These are phyloP conservation scores for Leptodirus hochenwartii DNA, from an alignment of 2,888 invertebrate genomes.

Conservation along the genomic window DNA sequence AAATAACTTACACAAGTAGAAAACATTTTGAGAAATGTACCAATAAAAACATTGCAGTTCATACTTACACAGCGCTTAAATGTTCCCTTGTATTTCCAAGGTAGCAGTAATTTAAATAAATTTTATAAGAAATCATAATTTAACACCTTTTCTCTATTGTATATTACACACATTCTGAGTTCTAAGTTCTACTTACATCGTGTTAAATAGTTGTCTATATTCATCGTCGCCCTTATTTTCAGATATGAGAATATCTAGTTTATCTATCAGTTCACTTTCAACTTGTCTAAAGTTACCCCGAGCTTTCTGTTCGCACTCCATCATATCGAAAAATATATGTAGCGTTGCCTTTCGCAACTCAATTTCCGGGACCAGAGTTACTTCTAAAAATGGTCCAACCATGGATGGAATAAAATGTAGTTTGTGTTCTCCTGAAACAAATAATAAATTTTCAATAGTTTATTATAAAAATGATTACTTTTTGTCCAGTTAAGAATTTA, in stretches of 20 bases:
- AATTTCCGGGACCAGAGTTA: constrained; percentile 75
- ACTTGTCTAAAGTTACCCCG: constrained; percentile 79
- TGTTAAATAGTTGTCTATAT: constrained; percentile 81
- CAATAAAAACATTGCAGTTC: too few species aligned
- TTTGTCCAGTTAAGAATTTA: constrained; percentile 5
- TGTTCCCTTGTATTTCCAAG: constrained; percentile 49
- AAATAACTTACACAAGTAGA: too few species aligned
- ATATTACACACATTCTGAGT: too few species aligned
- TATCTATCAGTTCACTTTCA: constrained; percentile 86
- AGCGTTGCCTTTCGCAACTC: constrained; percentile 76
- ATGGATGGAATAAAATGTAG: constrained; percentile 79
- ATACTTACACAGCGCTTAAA: constrained; percentile 85
- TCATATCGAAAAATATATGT: constrained; percentile 87
- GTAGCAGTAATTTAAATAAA: neutral
- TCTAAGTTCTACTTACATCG: constrained; percentile 73
- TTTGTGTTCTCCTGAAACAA: constrained; percentile 56
- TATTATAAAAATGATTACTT: too few species aligned
- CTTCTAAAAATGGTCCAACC: constrained; percentile 86
- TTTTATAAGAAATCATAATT: too few species aligned
- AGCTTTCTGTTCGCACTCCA: constrained; percentile 75
- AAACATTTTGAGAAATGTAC: too few species aligned
- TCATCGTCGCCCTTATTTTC: constrained; percentile 90
- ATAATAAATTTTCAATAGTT: constrained; percentile 4
- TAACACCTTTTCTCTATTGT: too few species aligned
- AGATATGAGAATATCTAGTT: constrained; percentile 78